phyloP scores from a whole-genome alignment of 2,888 invertebrate species.

The Scelioninae gen. 1 region DNA sequence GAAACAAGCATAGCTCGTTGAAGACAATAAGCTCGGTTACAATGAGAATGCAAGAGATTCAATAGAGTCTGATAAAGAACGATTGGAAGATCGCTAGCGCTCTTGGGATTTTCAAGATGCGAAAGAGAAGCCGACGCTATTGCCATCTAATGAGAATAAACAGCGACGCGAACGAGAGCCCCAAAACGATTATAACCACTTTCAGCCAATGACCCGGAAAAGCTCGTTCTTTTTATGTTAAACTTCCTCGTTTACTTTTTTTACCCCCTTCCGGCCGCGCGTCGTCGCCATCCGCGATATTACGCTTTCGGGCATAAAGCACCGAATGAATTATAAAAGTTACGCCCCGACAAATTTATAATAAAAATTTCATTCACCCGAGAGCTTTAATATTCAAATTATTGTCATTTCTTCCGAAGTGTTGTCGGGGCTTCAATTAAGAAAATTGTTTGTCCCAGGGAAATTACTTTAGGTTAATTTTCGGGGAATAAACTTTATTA shows the following conservation, averaged over 20 bases:
- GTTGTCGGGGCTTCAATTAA: constrained; percentile 52
- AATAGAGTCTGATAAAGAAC: constrained; percentile 65
- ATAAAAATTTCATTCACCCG: constrained; percentile 50
- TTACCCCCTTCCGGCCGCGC: background rate
- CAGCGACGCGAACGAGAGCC: constrained; percentile 50
- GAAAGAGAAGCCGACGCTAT: constrained; percentile 47
- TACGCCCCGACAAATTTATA: constrained; percentile 52
- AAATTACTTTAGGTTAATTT: constrained; percentile 49
- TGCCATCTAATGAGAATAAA: constrained; percentile 66
- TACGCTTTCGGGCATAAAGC: constrained; percentile 47
- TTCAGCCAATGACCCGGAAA: constrained; percentile 55
- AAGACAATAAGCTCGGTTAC: constrained; percentile 54
- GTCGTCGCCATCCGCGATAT: constrained; percentile 10
- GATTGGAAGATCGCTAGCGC: constrained; percentile 55
- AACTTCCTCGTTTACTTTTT: constrained; percentile 31
- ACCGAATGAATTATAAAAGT: constrained; percentile 54
- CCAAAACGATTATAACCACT: constrained; percentile 63
- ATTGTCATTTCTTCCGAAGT: constrained; percentile 39
- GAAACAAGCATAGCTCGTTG: constrained; percentile 43
- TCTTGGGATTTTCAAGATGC: constrained; percentile 63
- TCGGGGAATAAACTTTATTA: constrained; percentile 52
- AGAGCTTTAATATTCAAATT: constrained; percentile 48
- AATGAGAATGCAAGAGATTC: constrained; percentile 64
- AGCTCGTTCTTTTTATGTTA: constrained; percentile 50
- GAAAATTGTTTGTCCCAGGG: constrained; percentile 52